Percentiles rank a stretch among this genome's conserved stretches.
phyloP scores from a whole-genome alignment of 92 coral and sea anemone species.

The Blastomussa wellsi region DNA sequence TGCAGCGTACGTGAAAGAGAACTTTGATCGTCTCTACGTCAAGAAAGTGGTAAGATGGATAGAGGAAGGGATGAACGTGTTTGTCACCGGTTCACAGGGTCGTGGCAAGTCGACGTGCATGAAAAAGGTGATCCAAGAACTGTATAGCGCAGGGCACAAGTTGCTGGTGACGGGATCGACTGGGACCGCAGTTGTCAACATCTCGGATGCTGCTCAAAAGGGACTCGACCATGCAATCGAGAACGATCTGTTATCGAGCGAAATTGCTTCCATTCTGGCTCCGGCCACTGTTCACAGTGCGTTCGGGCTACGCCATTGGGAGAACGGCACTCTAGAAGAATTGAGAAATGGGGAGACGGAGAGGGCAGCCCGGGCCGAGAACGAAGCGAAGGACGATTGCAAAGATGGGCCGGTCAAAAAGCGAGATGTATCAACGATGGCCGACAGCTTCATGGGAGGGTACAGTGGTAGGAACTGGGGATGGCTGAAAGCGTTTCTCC shows the following conservation, averaged over 20 bases:
- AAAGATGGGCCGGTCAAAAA: too few species aligned
- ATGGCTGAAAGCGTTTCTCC: background rate
- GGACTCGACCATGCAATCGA: background rate
- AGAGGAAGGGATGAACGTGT: background rate
- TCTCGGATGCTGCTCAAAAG: background rate
- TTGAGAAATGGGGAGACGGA: background rate
- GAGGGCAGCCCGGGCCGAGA: too few species aligned
- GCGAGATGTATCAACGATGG: background rate
- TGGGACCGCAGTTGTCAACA: background rate
- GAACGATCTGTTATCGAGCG: background rate
- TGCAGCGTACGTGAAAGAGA: background rate
- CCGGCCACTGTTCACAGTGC: constrained; percentile 4
- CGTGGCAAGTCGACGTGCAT: constrained; percentile 23
- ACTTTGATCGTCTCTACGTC: constrained; percentile 12
- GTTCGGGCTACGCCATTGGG: background rate
- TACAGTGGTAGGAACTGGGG: background rate
- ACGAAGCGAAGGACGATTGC: too few species aligned
- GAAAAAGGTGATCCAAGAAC: background rate
- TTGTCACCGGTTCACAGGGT: constrained; percentile 6
- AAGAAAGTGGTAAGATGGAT: constrained; percentile 1
- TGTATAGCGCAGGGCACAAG: background rate
- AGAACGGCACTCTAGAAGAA: background rate
- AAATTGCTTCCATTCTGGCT: background rate
- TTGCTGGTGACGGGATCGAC: constrained; percentile 10
- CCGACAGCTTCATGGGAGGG: background rate